Evolutionary conservation across 2,113 vertebrate genomes (phyloP).

Genomic region (Alosa alosa): DNA sequence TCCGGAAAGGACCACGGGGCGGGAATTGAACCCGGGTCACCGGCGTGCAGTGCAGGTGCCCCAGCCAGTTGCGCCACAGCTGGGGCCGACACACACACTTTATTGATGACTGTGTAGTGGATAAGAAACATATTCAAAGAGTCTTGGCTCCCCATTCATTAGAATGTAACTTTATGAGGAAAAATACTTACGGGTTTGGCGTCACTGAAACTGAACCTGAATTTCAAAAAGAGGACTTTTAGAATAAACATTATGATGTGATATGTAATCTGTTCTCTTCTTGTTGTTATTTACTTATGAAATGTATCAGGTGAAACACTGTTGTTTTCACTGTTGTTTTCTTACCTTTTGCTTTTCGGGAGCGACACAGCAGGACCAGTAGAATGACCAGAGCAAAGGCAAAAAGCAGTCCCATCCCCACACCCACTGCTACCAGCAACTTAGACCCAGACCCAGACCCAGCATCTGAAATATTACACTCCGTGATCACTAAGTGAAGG

Average conservation of each 20-base stretch:
- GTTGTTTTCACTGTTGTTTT: not conserved
- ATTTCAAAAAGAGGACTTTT: not conserved
- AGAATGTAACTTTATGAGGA: no score
- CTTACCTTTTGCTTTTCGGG: slow-evolving; percentile 42
- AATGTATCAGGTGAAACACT: not conserved
- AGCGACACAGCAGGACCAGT: slow-evolving; percentile 24
- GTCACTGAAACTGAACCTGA: not conserved
- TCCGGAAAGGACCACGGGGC: no score
- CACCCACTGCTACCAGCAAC: not conserved
- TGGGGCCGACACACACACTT: no score
- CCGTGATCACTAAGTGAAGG: not conserved
- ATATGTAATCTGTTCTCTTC: not conserved
- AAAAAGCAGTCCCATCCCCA: slow-evolving; percentile 24
- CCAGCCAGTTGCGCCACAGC: no score
- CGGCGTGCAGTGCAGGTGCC: no score
- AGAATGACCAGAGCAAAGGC: not conserved
- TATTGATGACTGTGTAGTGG: no score
- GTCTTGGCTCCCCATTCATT: no score
- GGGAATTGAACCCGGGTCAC: no score
- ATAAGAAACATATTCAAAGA: no score
- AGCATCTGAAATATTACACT: not conserved
- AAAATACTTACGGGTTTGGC: not conserved
- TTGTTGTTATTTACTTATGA: no score
- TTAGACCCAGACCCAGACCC: not conserved
- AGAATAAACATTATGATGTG: no score